Percentiles rank a stretch among this genome's conserved stretches.
Evolutionary conservation across 2,113 vertebrate species (phyloP).

Genomic region (Antechinus stuartii): DNA sequence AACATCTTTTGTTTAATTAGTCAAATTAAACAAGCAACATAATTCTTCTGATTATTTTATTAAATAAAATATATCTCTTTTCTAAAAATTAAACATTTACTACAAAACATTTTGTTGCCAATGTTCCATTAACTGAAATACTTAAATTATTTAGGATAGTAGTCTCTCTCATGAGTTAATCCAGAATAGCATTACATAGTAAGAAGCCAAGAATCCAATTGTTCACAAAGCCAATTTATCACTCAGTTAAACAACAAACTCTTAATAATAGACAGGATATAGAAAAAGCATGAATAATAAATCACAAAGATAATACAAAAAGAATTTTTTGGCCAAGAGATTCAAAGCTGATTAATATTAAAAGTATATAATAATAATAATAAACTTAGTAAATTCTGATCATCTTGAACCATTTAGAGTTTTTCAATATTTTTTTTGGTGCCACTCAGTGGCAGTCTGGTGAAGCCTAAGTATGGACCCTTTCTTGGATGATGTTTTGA

Average conservation of each 20-base stretch:
- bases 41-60: conserved; percentile 12
- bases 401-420: background rate
- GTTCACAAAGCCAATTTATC: conserved; percentile 33
- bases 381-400: conserved; percentile 55
- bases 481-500: conserved; percentile 37
- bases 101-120: conserved; percentile 48
- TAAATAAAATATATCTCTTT: conserved; percentile 48
- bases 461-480: background rate
- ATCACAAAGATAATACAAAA: conserved; percentile 34
- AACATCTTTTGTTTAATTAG: conserved; percentile 48
- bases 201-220: conserved; percentile 27
- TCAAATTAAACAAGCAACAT: conserved; percentile 41
- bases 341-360: conserved; percentile 30
- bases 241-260: conserved; percentile 1
- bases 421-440: background rate
- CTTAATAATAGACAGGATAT: background rate
- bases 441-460: background rate
- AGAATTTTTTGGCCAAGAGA: conserved; percentile 35
- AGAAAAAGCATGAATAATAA: conserved; percentile 43
- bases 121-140: conserved; percentile 23
- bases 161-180: background rate
- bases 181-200: conserved; percentile 3
- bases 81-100: conserved; percentile 42
- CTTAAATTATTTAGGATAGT: conserved; percentile 19
- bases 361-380: background rate